These are phyloP conservation scores for Streptopelia turtur DNA, from an alignment of 2,797 vertebrate species.

Conservation along the genomic window DNA sequence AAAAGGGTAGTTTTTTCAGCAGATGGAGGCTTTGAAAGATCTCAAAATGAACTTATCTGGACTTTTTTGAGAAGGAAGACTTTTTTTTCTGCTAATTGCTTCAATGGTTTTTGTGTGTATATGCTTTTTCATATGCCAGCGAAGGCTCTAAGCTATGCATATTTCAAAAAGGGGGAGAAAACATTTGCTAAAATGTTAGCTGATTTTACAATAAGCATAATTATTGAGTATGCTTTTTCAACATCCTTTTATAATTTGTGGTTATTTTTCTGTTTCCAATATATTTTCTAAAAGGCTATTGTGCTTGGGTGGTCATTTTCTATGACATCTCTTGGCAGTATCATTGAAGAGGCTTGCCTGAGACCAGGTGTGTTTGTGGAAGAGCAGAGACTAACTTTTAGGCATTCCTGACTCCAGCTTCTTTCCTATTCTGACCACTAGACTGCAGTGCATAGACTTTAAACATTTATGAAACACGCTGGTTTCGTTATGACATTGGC, in stretches of 20 bases:
- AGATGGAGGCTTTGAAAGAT: background rate
- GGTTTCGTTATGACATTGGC: background rate
- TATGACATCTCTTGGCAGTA: slow-evolving; percentile 30
- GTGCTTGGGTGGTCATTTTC: slow-evolving; percentile 52
- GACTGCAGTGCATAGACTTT: slow-evolving; percentile 41
- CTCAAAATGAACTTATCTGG: background rate
- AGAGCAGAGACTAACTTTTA: background rate
- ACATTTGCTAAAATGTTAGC: background rate
- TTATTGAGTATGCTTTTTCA: slow-evolving; percentile 8
- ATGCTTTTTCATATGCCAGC: background rate
- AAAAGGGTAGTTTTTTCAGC: background rate
- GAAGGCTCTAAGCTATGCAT: background rate
- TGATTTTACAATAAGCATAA: slow-evolving; percentile 7
- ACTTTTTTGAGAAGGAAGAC: background rate
- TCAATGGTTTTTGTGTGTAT: background rate
- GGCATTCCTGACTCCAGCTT: background rate
- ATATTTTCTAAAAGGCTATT: slow-evolving; percentile 14
- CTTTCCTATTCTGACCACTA: slow-evolving; percentile 48
- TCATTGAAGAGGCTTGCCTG: slow-evolving; percentile 6
- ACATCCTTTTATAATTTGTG: slow-evolving; percentile 23
- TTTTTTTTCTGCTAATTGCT: background rate
- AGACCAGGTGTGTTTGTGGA: background rate
- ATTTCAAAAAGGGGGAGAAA: background rate
- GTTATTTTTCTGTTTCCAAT: background rate
- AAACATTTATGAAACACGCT: background rate